Conservation (phyloP, 2,888 invertebrate species). For the Meliscaeva auricollis region DNA sequence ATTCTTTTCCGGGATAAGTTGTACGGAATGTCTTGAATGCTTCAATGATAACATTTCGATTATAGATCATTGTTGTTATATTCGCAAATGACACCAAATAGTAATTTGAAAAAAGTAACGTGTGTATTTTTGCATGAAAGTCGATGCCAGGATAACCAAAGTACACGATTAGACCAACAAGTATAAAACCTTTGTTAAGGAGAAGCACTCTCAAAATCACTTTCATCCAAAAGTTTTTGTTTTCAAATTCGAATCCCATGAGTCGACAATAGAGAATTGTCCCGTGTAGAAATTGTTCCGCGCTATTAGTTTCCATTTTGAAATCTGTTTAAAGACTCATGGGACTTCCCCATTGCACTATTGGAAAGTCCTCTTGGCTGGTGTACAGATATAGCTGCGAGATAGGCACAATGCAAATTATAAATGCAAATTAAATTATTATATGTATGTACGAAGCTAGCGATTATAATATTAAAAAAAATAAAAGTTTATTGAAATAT, state of each 20-base stretch:
- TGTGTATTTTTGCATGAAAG: not conserved
- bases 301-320: too few relatives aligned
- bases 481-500: too few relatives aligned
- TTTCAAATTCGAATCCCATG: not conserved
- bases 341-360: too few relatives aligned
- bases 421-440: too few relatives aligned
- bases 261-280: not conserved
- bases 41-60: constrained; percentile 11
- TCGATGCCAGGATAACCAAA: not conserved
- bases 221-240: not conserved
- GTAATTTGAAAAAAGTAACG: not conserved
- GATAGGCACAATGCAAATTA: too few relatives aligned
- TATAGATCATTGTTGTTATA: constrained; percentile 31
- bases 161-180: not conserved
- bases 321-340: too few relatives aligned
- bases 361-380: too few relatives aligned
- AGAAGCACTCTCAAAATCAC: not conserved
- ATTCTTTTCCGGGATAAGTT: not conserved
- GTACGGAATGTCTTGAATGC: not conserved
- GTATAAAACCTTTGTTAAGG: not conserved
- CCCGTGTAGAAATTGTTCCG: too few relatives aligned
- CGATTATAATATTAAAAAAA: too few relatives aligned
- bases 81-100: constrained; percentile 1
- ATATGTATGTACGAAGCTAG: too few relatives aligned
- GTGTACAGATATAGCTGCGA: too few relatives aligned